Evolutionary conservation across 2,888 invertebrate species (phyloP).

Genomic region (Leptinotarsa rubiginosa): DNA sequence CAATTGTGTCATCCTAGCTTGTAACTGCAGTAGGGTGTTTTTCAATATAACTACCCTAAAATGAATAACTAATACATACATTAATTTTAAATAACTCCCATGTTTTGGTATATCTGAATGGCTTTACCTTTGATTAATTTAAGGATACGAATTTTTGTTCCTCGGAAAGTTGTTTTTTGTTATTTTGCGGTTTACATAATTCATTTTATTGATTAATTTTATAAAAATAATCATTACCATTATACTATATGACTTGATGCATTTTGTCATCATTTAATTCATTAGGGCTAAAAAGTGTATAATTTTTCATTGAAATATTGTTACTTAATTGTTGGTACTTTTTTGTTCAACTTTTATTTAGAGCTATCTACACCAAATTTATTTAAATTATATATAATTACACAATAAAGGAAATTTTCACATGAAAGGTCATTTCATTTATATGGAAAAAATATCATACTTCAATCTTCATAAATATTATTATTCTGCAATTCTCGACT

Average conservation of each 20-base stretch:
- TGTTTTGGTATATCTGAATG: neutral
- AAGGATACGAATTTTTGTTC: neutral
- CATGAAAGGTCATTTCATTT: neutral
- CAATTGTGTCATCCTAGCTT: too few relatives aligned
- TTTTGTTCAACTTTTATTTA: neutral
- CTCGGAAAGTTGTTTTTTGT: neutral
- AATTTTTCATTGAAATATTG: neutral
- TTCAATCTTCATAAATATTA: too few relatives aligned
- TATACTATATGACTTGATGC: neutral
- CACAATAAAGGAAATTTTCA: conserved; percentile 2
- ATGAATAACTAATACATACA: too few relatives aligned
- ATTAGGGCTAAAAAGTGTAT: neutral
- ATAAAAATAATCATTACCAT: neutral
- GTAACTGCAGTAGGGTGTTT: too few relatives aligned
- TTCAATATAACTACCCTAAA: too few relatives aligned
- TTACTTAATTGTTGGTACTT: neutral
- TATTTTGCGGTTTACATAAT: neutral
- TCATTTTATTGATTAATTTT: neutral
- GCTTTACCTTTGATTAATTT: neutral
- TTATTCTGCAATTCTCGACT: too few relatives aligned
- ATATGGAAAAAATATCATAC: neutral
- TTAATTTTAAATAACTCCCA: neutral
- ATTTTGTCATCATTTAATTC: neutral
- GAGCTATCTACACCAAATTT: neutral
- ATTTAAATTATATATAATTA: neutral